Base-by-base conservation (phyloP, 2,888 invertebrate species). In the Lycia hirtaria region DNA sequence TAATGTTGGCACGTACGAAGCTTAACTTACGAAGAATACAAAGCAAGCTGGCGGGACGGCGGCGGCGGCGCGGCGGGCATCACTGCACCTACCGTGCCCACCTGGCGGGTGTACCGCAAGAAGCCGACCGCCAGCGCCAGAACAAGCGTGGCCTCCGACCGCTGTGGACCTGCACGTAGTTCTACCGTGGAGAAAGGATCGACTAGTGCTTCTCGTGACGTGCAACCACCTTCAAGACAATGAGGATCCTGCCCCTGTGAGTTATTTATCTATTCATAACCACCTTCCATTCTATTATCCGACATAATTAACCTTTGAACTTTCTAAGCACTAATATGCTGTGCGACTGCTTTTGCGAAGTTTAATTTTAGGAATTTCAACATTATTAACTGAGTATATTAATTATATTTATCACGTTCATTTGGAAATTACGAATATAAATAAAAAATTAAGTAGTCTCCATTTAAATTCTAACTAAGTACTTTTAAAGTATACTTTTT, bases 181-280 rank as follows among this genome's bases (percentile, higher is more conserved):
- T 76, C 77, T 77, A 71, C 68, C 76, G 74, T 72, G 79, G 83
- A 87, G 85, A 87, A 85, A 87, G 83, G 82, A 85, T 71, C 73
- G 71, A 76, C 66, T 65, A 71, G 75, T 80, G 78, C 76, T 70
- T 73, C 73, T 77, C 78, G 79, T 81, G 68, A 80, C 77, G 79
- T 80, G 67, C 79, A 72, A 81, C 71, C 76, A 55, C 70, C 70
- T 49, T 51, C 30, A 81, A 72, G 73, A 88, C 33, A 26, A 56
- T 90, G 90, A 90, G 84, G 81, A 85, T 87, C 69, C 76, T 89
- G 68, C 83, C 84, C 70, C 68, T 89, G 90, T 90, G 66, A 90
- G 90, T 89, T 22, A 5, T 53, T 44, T 44, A 33, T 12, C 12
- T 47, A 65, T 65, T 50, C 0, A 37, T 19, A 19, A 28, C 54